phyloP scores from a whole-genome alignment of 37 sponge, comb jelly and placozoan species.

The Halisarca cf. caerulea region DNA sequence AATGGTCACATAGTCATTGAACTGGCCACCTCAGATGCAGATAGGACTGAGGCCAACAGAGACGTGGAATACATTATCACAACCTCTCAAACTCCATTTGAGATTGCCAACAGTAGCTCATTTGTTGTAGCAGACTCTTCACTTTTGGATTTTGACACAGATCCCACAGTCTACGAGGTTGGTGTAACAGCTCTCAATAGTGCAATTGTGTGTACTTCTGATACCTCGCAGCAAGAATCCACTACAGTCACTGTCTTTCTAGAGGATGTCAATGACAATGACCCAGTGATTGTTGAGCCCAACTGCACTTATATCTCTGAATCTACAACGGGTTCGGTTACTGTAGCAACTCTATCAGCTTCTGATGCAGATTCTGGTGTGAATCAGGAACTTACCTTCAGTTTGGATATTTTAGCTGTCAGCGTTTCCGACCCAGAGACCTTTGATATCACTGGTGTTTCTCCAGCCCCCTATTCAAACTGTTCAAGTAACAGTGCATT shows the following conservation, averaged over 20 bases:
- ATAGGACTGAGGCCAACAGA: slow-evolving; percentile 55
- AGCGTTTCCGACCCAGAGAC: neutral
- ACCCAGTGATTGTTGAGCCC: slow-evolving; percentile 58
- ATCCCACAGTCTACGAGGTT: slow-evolving; percentile 15
- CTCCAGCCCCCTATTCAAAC: neutral
- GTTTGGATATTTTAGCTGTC: neutral
- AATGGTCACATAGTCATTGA: slow-evolving; percentile 1
- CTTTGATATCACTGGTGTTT: neutral
- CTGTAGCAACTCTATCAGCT: slow-evolving; percentile 46
- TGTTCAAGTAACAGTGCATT: slow-evolving; percentile 38
- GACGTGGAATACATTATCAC: slow-evolving; percentile 21
- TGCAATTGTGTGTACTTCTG: slow-evolving; percentile 13
- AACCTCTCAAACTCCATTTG: slow-evolving; percentile 52
- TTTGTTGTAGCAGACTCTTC: slow-evolving; percentile 24
- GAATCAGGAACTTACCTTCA: slow-evolving; percentile 49
- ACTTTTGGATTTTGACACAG: slow-evolving; percentile 48
- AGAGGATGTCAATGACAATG: slow-evolving; percentile 75
- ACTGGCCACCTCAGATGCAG: slow-evolving; percentile 41
- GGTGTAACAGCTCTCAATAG: slow-evolving; percentile 41
- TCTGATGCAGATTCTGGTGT: slow-evolving; percentile 65
- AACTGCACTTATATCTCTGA: slow-evolving; percentile 51
- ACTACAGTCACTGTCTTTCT: slow-evolving; percentile 38
- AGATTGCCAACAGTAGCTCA: neutral
- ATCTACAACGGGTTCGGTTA: slow-evolving; percentile 2
- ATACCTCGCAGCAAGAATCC: slow-evolving; percentile 33